These are phyloP conservation scores for Pelochelys cantorii DNA, from an alignment of 2,797 vertebrate species.

Conservation along the genomic window DNA sequence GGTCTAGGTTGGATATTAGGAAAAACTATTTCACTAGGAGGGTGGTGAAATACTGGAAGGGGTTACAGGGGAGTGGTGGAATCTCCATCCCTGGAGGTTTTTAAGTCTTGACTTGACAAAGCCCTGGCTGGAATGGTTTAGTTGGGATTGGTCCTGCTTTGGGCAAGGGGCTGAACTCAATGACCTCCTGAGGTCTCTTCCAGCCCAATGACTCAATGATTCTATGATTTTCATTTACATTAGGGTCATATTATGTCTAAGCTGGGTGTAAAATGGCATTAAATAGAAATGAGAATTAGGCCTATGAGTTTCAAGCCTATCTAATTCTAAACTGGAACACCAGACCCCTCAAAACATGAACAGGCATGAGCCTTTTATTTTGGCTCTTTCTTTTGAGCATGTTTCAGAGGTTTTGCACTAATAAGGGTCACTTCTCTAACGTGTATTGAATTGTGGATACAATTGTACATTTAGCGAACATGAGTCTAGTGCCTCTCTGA, in stretches of 20 bases:
- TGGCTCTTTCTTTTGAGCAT: neutral
- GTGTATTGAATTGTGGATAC: neutral
- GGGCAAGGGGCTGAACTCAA: too few species aligned
- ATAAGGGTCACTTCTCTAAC: neutral
- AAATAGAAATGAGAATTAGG: neutral
- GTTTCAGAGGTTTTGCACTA: neutral
- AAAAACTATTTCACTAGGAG: too few species aligned
- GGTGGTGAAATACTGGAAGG: too few species aligned
- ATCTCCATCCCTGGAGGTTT: too few species aligned
- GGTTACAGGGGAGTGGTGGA: too few species aligned
- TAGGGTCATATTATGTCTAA: neutral
- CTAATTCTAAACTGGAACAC: neutral
- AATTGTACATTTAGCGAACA: neutral
- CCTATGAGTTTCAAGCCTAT: neutral
- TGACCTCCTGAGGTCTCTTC: too few species aligned
- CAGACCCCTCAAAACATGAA: neutral
- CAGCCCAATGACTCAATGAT: too few species aligned
- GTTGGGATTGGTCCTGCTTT: too few species aligned
- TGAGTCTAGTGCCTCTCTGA: conserved; percentile 7
- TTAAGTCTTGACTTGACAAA: too few species aligned
- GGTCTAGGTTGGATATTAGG: too few species aligned
- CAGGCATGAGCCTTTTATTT: neutral
- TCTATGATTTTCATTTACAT: neutral
- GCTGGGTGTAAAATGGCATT: neutral
- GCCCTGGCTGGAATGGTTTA: too few species aligned